Evolutionary conservation across 1,140 invertebrate genomes (phyloP).

Genomic region (Vanessa atalanta): DNA sequence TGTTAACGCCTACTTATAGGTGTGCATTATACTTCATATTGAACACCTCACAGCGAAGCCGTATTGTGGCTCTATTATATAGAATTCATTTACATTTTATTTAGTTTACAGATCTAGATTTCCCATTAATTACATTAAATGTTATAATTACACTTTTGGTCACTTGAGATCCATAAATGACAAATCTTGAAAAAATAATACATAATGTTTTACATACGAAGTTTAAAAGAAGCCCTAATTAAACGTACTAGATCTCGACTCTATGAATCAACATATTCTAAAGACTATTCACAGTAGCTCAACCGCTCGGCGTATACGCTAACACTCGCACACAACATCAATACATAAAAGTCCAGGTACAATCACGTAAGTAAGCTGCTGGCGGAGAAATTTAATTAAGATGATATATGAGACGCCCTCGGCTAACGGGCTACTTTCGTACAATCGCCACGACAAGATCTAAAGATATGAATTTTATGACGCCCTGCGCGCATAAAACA

Average conservation of each 20-base stretch:
- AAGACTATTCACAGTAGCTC: background rate
- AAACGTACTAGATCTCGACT: background rate
- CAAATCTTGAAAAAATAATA: no score
- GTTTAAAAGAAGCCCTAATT: background rate
- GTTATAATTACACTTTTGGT: background rate
- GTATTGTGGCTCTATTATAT: no score
- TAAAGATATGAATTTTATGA: conserved; percentile 19
- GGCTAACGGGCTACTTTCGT: conserved; percentile 58
- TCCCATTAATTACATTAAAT: no score
- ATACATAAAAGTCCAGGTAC: conserved; percentile 60
- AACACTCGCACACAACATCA: conserved; percentile 13
- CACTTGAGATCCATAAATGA: background rate
- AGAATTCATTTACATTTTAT: no score
- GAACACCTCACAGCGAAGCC: no score
- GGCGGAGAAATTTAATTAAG: conserved; percentile 79
- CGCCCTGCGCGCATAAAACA: background rate
- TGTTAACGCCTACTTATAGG: no score
- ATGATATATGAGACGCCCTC: conserved; percentile 73
- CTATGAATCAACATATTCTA: background rate
- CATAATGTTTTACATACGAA: background rate
- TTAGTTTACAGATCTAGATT: no score
- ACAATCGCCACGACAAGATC: conserved; percentile 52
- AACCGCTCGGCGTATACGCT: conserved; percentile 9
- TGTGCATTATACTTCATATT: no score
- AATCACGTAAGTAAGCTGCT: conserved; percentile 67